Evolutionary conservation across 92 coral and sea anemone genomes (phyloP).

Genomic region (Hydrozoanthus gracilis): DNA sequence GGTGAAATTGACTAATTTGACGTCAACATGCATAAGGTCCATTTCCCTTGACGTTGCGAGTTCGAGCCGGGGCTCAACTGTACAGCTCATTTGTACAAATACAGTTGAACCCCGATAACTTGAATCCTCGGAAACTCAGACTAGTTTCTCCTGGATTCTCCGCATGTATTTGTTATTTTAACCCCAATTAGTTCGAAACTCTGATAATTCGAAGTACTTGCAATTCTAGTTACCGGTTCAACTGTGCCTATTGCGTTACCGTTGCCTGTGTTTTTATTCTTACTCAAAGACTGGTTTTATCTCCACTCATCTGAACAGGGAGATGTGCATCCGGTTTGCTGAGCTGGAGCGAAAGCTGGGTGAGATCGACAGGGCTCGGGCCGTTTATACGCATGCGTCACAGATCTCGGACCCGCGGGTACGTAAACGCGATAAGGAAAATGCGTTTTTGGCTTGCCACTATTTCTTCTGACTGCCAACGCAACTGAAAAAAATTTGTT

Average conservation of each 20-base stretch:
- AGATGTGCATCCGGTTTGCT: conserved; percentile 98
- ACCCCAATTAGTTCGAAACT: too few relatives aligned
- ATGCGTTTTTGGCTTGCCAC: not conserved
- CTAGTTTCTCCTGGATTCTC: too few relatives aligned
- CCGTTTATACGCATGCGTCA: conserved; percentile 97
- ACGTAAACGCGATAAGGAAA: conserved; percentile 8
- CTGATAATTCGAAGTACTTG: too few relatives aligned
- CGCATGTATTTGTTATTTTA: too few relatives aligned
- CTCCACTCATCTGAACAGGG: conserved; percentile 50
- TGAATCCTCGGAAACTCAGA: too few relatives aligned
- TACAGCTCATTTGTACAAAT: too few relatives aligned
- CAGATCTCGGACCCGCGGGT: conserved; percentile 99
- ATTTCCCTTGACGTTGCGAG: too few relatives aligned
- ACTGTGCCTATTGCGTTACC: not conserved
- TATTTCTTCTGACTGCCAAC: not conserved
- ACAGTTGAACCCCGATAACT: too few relatives aligned
- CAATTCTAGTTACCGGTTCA: not conserved
- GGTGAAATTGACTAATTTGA: too few relatives aligned
- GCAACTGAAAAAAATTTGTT: not conserved
- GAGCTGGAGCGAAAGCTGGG: conserved; percentile 97
- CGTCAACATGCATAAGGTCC: too few relatives aligned
- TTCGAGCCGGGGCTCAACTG: too few relatives aligned
- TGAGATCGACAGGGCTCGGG: conserved; percentile 97
- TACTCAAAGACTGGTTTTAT: not conserved
- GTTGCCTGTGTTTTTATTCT: too few relatives aligned